phyloP scores from a whole-genome alignment of 2,888 invertebrate genomes.

The Liposcelis brunnea region DNA sequence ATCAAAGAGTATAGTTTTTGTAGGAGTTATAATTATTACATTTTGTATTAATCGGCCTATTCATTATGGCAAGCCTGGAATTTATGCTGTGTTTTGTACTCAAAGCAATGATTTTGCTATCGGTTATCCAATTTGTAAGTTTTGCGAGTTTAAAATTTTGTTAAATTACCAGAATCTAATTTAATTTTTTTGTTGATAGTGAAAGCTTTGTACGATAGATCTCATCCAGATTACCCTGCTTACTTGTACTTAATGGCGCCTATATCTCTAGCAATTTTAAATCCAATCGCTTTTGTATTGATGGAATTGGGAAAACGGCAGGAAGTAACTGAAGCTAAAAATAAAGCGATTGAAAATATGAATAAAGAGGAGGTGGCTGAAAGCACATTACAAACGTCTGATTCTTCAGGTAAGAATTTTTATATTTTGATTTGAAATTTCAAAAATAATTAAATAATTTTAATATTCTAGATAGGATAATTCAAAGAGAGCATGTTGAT shows the following conservation, averaged over 20 bases:
- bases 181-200: conserved; percentile 36
- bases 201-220: conserved; percentile 62
- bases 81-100: conserved; percentile 88
- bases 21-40: conserved; percentile 57
- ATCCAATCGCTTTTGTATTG: conserved; percentile 77
- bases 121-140: conserved; percentile 83
- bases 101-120: conserved; percentile 97
- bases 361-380: no score
- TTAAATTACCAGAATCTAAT: conserved; percentile 9
- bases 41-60: conserved; percentile 41
- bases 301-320: conserved; percentile 50
- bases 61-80: conserved; percentile 69
- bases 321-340: background rate
- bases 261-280: conserved; percentile 78
- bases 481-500: no score
- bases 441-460: no score
- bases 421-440: no score
- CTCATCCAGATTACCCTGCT: conserved; percentile 76
- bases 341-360: no score
- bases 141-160: conserved; percentile 18
- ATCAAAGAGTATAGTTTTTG: conserved; percentile 73
- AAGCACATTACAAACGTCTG: no score
- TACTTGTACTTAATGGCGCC: conserved; percentile 90
- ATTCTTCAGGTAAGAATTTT: no score
- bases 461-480: no score